phyloP scores from a whole-genome alignment of 1,140 invertebrate species.

The Agrilus planipennis region DNA sequence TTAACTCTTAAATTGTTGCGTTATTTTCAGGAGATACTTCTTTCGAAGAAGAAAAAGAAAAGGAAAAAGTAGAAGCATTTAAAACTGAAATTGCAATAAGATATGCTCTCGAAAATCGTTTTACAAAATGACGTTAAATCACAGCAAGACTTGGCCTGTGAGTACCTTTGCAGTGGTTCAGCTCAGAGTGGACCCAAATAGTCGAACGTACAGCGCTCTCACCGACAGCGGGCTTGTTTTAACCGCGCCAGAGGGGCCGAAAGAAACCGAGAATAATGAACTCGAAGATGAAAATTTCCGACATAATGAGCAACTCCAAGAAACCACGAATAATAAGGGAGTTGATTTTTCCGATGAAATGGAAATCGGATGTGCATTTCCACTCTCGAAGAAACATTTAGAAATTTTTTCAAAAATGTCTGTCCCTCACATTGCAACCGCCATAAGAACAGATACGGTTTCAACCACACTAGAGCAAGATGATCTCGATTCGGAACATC shows the following conservation, averaged over 20 bases:
- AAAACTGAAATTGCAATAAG: no score
- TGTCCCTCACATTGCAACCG: constrained; percentile 12
- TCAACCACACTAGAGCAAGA: constrained; percentile 26
- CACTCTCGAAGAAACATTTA: constrained; percentile 22
- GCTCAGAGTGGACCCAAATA: constrained; percentile 28
- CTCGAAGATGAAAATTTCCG: not conserved
- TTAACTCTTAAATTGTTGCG: no score
- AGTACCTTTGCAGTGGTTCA: constrained; percentile 31
- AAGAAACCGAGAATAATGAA: not conserved
- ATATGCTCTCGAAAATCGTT: no score
- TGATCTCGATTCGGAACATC: constrained; percentile 17
- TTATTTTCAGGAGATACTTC: no score
- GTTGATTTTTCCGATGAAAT: not conserved
- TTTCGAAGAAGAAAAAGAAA: no score
- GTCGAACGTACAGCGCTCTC: constrained; percentile 28
- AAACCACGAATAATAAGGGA: not conserved
- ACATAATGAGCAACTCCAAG: not conserved
- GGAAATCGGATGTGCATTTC: constrained; percentile 13
- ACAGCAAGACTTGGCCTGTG: constrained; percentile 35
- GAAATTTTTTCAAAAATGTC: constrained; percentile 23
- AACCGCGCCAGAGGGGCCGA: not conserved
- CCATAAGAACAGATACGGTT: constrained; percentile 26
- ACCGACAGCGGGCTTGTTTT: constrained; percentile 6
- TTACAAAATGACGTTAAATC: constrained; percentile 31
- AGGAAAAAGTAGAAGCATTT: no score